Base-by-base conservation (phyloP, 2,888 invertebrate genomes). In the Eupithecia centaureata region DNA sequence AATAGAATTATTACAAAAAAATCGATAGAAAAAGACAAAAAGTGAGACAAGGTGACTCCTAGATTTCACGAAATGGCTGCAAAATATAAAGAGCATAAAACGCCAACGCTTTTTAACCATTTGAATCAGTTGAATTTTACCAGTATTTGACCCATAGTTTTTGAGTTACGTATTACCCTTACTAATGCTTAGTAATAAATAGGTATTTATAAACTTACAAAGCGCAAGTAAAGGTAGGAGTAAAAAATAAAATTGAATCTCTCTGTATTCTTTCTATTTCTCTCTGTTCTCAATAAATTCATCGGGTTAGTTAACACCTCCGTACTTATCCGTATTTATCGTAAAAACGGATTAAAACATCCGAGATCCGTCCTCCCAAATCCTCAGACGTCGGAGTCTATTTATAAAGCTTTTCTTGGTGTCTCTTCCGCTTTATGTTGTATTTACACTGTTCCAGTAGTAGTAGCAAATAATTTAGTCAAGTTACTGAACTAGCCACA, bases 361-460 rank as follows among this genome's bases (percentile, higher is more conserved):
- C 70, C 79, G 81, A 69, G 54, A 79, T 87, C 80, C 78, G 80
- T 87, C 87, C 77, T 78, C 82, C 80, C 75, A 76, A 75, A 76
- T 70, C 72, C 65, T 66, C 70, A 72, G 69, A 35, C 64, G 62
- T 71, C 71, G 62, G 75, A 76, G 78, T 83, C 90, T 91, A 91
- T 91, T 91, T 90, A 91, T 91, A 91, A 90, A 84, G 91, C 87
- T 91, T 90, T 89, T 81, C 87, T 85, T 82, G 82, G 82, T 67
- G 71, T 68, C 80, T 77, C 77, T 61, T 70, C 47, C 63, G 57
- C 38, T 51, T 67, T 67, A 54, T 35, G 63, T 54, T 67, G 13
- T 54, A 56, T 35, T 67, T 65, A 65, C 56, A 61, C 63, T 54
- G 22, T 25, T 10, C 63, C 47, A 71, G 70, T 57, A 54, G 56